phyloP scores from a whole-genome alignment of 2,113 vertebrate genomes.

The Pandion haliaetus region DNA sequence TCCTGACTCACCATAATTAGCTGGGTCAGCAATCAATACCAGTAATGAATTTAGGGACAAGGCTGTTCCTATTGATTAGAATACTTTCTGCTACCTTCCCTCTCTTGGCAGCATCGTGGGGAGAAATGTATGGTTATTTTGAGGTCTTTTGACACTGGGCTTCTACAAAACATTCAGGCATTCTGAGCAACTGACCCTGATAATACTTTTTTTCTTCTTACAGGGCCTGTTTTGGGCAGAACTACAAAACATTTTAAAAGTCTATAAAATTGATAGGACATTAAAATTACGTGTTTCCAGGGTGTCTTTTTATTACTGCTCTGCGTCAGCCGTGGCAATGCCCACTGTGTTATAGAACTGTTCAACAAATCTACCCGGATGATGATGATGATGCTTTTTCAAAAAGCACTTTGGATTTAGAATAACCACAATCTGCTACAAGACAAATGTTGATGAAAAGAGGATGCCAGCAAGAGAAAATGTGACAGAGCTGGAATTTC shows the following conservation, averaged over 20 bases:
- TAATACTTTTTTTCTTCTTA: neutral
- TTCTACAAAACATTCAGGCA: neutral
- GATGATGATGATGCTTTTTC: neutral
- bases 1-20: neutral
- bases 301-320: neutral
- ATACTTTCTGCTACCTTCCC: neutral
- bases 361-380: neutral
- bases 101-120: neutral
- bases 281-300: conserved; percentile 9
- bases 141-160: neutral
- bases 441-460: conserved; percentile 57
- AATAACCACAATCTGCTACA: conserved; percentile 46
- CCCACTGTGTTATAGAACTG: neutral
- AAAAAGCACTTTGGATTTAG: conserved; percentile 36
- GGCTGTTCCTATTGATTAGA: neutral
- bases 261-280: neutral
- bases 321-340: neutral
- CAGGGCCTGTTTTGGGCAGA: neutral
- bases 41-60: neutral
- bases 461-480: conserved; percentile 40
- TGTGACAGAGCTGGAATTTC: conserved; percentile 30
- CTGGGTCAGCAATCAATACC: neutral
- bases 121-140: neutral
- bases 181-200: neutral
- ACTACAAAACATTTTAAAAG: conserved; percentile 5